A percentile compares a stretch with the other conserved stretches of the same genome.
These are phyloP conservation scores for Anoncus sp. DNA, from an alignment of 2,888 invertebrate species.

Conservation along the genomic window DNA sequence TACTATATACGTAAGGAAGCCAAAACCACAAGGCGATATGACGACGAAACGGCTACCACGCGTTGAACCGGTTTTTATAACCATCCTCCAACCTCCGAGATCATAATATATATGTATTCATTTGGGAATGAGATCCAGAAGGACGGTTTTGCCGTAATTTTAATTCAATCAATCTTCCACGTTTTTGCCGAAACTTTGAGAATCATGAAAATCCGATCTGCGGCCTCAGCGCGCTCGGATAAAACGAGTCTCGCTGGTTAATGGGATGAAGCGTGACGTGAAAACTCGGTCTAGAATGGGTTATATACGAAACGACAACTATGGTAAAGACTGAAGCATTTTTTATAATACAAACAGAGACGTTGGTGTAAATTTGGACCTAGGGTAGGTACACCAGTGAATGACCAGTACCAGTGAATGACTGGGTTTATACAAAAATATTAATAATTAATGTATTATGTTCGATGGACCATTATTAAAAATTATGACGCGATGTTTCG, in stretches of 20 bases:
- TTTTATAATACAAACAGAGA: too few species aligned
- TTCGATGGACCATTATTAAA: too few species aligned
- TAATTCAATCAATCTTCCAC: constrained; percentile 39
- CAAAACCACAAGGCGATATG: neutral
- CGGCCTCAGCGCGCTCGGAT: neutral
- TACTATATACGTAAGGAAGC: neutral
- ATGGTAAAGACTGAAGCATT: too few species aligned
- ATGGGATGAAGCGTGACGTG: neutral
- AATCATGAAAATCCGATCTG: constrained; percentile 36
- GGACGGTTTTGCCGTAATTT: constrained; percentile 33
- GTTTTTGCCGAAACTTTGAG: constrained; percentile 28
- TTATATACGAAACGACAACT: too few species aligned
- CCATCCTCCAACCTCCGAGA: neutral
- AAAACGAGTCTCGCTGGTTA: constrained; percentile 19
- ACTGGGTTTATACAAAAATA: too few species aligned
- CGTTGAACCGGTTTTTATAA: constrained; percentile 44
- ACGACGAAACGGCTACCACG: constrained; percentile 37
- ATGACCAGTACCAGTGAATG: too few species aligned
- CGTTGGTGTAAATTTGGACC: too few species aligned
- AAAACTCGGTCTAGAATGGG: neutral
- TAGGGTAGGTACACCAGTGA: too few species aligned
- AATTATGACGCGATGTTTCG: too few species aligned
- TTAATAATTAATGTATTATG: too few species aligned
- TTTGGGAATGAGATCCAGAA: neutral
- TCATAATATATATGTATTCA: neutral